Percentiles rank a stretch among this genome's conserved stretches.
phyloP scores from a whole-genome alignment of 1,140 invertebrate species.

The Dreissena rostriformis region DNA sequence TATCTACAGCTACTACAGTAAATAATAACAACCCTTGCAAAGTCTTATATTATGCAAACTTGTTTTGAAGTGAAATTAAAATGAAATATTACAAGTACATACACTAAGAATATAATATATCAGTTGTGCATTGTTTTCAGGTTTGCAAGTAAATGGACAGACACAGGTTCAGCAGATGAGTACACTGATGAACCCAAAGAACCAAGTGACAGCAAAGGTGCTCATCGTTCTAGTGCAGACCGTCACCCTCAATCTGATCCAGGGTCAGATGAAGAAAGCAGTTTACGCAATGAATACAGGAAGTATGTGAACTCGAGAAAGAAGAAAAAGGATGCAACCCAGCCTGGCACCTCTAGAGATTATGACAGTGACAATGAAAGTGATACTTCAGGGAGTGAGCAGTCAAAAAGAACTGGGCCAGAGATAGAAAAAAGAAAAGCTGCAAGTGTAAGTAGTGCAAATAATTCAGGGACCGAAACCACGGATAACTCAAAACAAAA shows the following conservation, averaged over 20 bases:
- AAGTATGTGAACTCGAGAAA: not conserved
- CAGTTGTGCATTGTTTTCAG: constrained; percentile 1
- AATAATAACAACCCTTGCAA: no score
- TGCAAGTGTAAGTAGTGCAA: not conserved
- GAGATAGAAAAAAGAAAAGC: constrained; percentile 10
- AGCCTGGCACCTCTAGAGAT: constrained; percentile 1
- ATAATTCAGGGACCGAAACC: no score
- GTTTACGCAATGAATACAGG: not conserved
- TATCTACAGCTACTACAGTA: no score
- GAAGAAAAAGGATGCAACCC: not conserved
- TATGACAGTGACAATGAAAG: constrained; percentile 14
- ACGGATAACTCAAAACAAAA: not conserved
- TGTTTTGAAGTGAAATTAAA: no score
- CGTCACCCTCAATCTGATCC: not conserved
- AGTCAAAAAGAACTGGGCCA: not conserved
- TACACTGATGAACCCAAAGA: constrained; percentile 5
- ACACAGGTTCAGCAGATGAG: constrained; percentile 32
- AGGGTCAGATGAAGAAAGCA: not conserved
- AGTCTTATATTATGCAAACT: no score
- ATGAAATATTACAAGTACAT: not conserved
- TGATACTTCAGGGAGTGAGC: not conserved
- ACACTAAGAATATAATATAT: not conserved
- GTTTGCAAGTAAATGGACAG: constrained; percentile 29
- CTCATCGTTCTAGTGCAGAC: no score
- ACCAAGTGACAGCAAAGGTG: not conserved